Conservation (phyloP, 2,113 vertebrate species). For the Eolophus roseicapilla region DNA sequence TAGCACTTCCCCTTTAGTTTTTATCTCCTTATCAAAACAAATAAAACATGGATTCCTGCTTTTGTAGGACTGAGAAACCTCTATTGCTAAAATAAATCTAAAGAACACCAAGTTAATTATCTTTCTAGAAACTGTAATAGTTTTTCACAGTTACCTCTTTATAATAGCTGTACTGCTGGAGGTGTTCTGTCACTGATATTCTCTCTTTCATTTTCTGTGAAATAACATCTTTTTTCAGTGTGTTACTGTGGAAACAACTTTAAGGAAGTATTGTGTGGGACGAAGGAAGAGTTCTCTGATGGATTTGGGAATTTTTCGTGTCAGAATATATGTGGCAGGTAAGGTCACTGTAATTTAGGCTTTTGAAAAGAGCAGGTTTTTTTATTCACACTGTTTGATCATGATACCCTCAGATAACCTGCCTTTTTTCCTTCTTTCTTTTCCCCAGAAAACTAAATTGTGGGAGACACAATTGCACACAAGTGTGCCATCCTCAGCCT, state of each 20-base stretch:
- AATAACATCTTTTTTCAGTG: slow-evolving; percentile 59
- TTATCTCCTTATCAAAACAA: neutral
- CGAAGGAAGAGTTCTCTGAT: slow-evolving; percentile 82
- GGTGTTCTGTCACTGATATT: neutral
- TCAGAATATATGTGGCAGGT: slow-evolving; percentile 90
- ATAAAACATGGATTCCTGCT: neutral
- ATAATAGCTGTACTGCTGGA: neutral
- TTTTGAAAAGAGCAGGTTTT: neutral
- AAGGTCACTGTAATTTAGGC: slow-evolving; percentile 58
- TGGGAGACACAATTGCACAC: slow-evolving; percentile 85
- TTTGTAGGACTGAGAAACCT: neutral
- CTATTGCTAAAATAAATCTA: neutral
- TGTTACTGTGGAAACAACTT: slow-evolving; percentile 89
- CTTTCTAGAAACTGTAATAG: neutral
- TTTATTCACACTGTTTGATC: neutral
- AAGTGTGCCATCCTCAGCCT: slow-evolving; percentile 85
- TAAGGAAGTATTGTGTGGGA: slow-evolving; percentile 86
- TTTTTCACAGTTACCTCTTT: neutral
- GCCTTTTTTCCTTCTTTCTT: neutral
- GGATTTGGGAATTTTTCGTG: slow-evolving; percentile 89
- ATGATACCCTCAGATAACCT: neutral
- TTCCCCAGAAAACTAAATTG: slow-evolving; percentile 84
- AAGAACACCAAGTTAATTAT: neutral
- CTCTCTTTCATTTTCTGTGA: neutral
- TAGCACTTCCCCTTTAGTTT: neutral